These are phyloP conservation scores for Spea multiplicata DNA, from an alignment of 2,113 vertebrate genomes.

Conservation along the genomic window DNA sequence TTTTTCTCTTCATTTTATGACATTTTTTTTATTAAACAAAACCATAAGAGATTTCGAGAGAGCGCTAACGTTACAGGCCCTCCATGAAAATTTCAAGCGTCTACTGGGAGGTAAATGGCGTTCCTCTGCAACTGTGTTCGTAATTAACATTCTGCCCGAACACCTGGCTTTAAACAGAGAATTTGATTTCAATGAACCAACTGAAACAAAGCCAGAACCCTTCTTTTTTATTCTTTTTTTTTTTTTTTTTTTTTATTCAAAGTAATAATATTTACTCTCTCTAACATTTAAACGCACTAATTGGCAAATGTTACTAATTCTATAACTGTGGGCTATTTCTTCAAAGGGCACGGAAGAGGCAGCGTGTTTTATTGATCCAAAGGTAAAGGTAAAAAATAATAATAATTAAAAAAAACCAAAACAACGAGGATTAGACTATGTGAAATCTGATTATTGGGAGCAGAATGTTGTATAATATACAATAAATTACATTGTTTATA, in stretches of 20 bases:
- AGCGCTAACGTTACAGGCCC: conserved; percentile 18
- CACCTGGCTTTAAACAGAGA: conserved; percentile 42
- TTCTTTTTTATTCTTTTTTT: neutral
- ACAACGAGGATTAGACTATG: conserved; percentile 9
- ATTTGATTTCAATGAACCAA: conserved; percentile 2
- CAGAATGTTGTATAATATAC: neutral
- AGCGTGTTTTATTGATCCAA: neutral
- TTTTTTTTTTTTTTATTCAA: too few species aligned
- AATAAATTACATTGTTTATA: too few species aligned
- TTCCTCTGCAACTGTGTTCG: conserved; percentile 26
- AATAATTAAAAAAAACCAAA: neutral
- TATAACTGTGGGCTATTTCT: conserved; percentile 8
- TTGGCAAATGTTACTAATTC: conserved; percentile 1
- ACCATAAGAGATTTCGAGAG: conserved; percentile 17
- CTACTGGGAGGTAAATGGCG: conserved; percentile 24
- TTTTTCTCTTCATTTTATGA: conserved; percentile 1
- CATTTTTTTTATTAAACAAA: conserved; percentile 41
- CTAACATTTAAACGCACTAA: conserved; percentile 30
- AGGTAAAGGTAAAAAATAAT: neutral
- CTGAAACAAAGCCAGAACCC: conserved; percentile 2
- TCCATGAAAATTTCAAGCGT: conserved; percentile 11
- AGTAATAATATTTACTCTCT: neutral
- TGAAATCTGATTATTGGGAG: neutral
- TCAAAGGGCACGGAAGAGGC: neutral
- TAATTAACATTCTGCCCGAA: conserved; percentile 45